Evolutionary conservation across 1,140 invertebrate genomes (phyloP).

Genomic region (Akabosia matsudoensis): DNA sequence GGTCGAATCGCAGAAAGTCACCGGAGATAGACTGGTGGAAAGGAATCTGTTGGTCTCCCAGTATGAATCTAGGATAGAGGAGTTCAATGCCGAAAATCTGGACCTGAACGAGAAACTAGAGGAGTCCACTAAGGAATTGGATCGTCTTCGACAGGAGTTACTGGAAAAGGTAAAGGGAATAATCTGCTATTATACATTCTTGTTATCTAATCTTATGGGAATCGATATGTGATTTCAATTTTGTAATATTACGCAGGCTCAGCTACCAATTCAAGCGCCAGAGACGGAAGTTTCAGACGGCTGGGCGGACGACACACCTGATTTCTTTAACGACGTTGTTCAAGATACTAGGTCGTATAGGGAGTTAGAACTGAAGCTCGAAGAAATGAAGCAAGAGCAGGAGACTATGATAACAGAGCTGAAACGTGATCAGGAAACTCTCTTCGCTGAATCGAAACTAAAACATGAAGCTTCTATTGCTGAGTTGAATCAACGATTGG

Average conservation of each 20-base stretch:
- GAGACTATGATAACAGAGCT: too few species aligned
- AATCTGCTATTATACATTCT: too few species aligned
- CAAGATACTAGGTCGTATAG: too few species aligned
- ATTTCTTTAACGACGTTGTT: neutral
- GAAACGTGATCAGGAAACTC: too few species aligned
- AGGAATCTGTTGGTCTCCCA: neutral
- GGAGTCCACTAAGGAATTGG: neutral
- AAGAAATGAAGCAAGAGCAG: neutral
- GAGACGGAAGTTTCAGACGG: neutral
- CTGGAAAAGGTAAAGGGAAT: neutral
- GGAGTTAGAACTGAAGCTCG: neutral
- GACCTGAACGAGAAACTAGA: neutral
- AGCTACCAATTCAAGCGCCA: neutral
- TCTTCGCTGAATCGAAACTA: too few species aligned
- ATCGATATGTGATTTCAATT: too few species aligned
- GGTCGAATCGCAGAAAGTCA: neutral
- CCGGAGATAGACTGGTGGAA: neutral
- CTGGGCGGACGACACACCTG: neutral
- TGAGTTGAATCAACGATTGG: neutral
- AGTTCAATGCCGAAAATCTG: neutral
- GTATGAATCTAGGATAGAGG: neutral
- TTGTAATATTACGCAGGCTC: too few species aligned
- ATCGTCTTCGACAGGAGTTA: neutral
- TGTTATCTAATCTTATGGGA: too few species aligned
- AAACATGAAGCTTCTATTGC: neutral